Conservation (phyloP, 2,888 invertebrate species). For the Elmis aenea region DNA sequence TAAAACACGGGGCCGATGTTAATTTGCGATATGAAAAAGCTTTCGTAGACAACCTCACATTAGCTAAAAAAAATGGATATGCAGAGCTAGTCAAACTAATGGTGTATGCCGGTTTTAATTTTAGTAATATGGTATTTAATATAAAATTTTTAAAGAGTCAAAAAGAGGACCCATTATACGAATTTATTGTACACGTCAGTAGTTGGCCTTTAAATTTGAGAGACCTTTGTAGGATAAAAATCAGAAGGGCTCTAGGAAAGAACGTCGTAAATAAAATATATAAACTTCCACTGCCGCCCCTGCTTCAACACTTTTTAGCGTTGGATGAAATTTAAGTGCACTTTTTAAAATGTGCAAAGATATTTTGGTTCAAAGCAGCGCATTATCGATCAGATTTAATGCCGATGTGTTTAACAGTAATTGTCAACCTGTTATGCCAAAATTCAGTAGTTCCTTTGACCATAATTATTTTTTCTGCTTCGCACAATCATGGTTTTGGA, state of each 20-base stretch:
- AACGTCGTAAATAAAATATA: conserved; percentile 44
- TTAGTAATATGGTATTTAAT: conserved; percentile 40
- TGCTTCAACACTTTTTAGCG: conserved; percentile 55
- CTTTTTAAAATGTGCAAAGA: too few relatives aligned
- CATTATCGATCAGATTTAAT: too few relatives aligned
- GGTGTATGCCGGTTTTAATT: conserved; percentile 45
- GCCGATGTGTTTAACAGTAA: too few relatives aligned
- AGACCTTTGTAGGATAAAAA: conserved; percentile 55
- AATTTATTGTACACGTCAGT: conserved; percentile 35
- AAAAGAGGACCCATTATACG: conserved; percentile 36
- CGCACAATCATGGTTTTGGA: too few relatives aligned
- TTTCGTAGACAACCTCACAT: conserved; percentile 54
- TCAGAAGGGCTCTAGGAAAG: conserved; percentile 47
- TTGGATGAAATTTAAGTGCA: conserved; percentile 51
- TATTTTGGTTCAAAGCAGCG: too few relatives aligned
- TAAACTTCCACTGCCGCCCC: conserved; percentile 52
- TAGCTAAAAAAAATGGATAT: conserved; percentile 49
- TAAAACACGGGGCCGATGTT: conserved; percentile 60
- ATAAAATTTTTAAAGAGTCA: conserved; percentile 37
- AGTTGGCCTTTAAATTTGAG: conserved; percentile 50
- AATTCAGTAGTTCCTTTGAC: too few relatives aligned
- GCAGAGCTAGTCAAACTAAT: conserved; percentile 42
- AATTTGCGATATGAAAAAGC: conserved; percentile 55
- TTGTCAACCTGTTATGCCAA: too few relatives aligned
- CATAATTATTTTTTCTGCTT: too few relatives aligned